Evolutionary conservation across 2,888 invertebrate genomes (phyloP).

Genomic region (Itoplectis maculator): DNA sequence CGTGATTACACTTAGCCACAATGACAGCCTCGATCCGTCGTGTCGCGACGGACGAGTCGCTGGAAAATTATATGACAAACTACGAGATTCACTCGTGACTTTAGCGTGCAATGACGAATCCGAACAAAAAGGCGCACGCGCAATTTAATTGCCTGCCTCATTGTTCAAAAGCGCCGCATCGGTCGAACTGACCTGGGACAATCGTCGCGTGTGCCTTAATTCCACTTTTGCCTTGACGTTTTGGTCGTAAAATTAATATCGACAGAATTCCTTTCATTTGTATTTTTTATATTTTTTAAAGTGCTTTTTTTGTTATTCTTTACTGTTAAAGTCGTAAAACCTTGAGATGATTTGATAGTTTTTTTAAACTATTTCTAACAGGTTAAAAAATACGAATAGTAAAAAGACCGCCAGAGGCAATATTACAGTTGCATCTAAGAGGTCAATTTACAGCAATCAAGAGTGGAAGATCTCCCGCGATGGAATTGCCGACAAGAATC

Average conservation of each 20-base stretch:
- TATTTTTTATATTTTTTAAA: too few relatives aligned
- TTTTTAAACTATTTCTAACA: not conserved
- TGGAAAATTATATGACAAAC: slow-evolving; percentile 15
- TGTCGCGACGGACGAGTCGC: not conserved
- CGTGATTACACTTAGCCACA: slow-evolving; percentile 49
- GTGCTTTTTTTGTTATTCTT: too few relatives aligned
- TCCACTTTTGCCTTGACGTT: not conserved
- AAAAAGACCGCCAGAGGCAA: not conserved
- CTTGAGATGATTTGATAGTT: too few relatives aligned
- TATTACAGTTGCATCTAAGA: not conserved
- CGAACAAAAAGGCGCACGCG: not conserved
- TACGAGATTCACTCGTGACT: not conserved
- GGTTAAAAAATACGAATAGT: not conserved
- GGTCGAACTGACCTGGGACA: not conserved
- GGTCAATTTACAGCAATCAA: not conserved
- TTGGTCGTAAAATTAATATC: too few relatives aligned
- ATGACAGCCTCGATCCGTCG: slow-evolving; percentile 48
- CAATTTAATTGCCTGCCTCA: not conserved
- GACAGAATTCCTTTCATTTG: too few relatives aligned
- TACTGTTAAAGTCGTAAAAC: too few relatives aligned
- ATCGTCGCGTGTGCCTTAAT: too few relatives aligned
- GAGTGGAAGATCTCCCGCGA: not conserved
- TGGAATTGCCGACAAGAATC: not conserved
- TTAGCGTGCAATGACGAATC: not conserved
- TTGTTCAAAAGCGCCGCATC: slow-evolving; percentile 22